Evolutionary conservation across 2,888 invertebrate genomes (phyloP), one percentile per base, ranked within the genome.

Genomic region (Blastobasis lacticolella): DNA sequence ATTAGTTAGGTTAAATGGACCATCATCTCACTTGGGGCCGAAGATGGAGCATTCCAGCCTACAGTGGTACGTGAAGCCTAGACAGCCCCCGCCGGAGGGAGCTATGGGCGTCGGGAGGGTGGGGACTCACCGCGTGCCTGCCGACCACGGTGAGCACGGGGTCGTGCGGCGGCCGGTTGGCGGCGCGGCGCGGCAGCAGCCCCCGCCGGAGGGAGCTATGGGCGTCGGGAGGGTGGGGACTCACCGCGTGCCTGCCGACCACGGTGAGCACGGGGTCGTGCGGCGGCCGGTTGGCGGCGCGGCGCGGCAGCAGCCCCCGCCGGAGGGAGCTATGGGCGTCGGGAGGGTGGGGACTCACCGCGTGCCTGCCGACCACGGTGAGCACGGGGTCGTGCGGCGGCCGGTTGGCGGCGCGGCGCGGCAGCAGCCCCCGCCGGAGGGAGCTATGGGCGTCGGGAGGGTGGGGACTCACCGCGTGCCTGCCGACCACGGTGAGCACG

Each of bases 251-350:
- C 71, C 91, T 92, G 6, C 93, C 95, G n/a, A 97, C 82, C 48
- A 98, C 81, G 5, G 93, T 91, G 72, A 96, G 93, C 59, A 93
- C 92, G 0, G 98, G 95, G 49, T 94, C 92, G 72, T 94, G 90
- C 2, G 98, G 97, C 64, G 95, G 94, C 81, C 97, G 96, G 48
- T 97, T 91, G 0, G 97, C 95, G 0, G 95, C 94, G 52, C 99
- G 90, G 71, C 97, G 95, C 36, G 95, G 90, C 75, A 94, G 93
- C 81, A 96, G 86, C 8, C n/a, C n/a, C n/a, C n/a, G n/a, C n/a
- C n/a, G n/a, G n/a, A 23, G 1, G 23, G 3, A 23, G 23, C 23
- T 23, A 23, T 23, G 3, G 3, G 23, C 3, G 23, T 23, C 3
- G 23, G 23, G 23, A 23, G 23, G 2, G 23, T 23, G 3, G 23